Conservation (phyloP, 92 coral and sea anemone genomes). For the Palythoa grandis region DNA sequence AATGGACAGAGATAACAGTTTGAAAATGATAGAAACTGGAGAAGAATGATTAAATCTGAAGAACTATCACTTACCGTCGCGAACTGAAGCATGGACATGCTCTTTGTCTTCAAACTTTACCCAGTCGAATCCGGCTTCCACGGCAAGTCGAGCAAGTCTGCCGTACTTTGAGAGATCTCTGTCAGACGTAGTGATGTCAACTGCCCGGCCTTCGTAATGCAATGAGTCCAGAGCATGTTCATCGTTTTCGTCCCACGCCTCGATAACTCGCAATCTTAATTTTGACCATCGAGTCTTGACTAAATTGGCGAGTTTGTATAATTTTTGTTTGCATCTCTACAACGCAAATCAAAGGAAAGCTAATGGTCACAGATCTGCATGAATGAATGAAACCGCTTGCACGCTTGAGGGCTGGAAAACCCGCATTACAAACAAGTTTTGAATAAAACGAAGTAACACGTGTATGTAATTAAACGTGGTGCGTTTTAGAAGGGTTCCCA, state of each 20-base stretch:
- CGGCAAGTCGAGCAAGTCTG: slow-evolving; percentile 87
- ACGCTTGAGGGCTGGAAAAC: slow-evolving; percentile 56
- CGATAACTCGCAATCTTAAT: slow-evolving; percentile 86
- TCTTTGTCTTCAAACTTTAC: slow-evolving; percentile 71
- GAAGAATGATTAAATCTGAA: not conserved
- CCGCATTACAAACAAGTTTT: slow-evolving; percentile 72
- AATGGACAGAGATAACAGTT: slow-evolving; percentile 11
- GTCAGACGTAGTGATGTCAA: slow-evolving; percentile 94
- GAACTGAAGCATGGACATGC: slow-evolving; percentile 95
- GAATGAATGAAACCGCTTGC: slow-evolving; percentile 66
- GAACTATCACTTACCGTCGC: slow-evolving; percentile 75
- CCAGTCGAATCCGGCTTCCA: slow-evolving; percentile 96
- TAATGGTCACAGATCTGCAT: slow-evolving; percentile 46
- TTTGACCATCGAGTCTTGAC: slow-evolving; percentile 84
- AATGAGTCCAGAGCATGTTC: slow-evolving; percentile 72
- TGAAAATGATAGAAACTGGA: not conserved
- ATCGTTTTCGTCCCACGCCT: slow-evolving; percentile 93
- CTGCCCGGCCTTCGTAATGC: slow-evolving; percentile 99
- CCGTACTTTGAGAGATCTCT: slow-evolving; percentile 75
- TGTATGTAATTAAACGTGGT: slow-evolving; percentile 45
- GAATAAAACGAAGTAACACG: slow-evolving; percentile 43
- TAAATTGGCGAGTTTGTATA: slow-evolving; percentile 67
- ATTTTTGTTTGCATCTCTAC: slow-evolving; percentile 90
- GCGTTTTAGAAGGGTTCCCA: slow-evolving; percentile 47
- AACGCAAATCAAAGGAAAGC: slow-evolving; percentile 49